phyloP scores from a whole-genome alignment of 2,797 vertebrate species.

The Myotis daubentonii region DNA sequence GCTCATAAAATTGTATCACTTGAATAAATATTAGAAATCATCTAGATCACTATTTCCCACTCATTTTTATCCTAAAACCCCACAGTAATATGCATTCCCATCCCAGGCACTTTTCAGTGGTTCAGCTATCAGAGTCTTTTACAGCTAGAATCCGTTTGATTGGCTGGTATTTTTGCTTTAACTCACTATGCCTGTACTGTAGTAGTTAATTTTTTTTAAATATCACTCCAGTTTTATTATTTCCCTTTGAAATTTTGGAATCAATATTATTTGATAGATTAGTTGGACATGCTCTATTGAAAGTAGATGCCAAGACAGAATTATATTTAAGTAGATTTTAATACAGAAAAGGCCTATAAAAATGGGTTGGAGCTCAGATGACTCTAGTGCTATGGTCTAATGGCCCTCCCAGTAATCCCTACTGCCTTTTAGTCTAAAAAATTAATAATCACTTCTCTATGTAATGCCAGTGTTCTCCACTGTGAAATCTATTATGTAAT shows the following conservation, averaged over 20 bases:
- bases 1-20: not conserved
- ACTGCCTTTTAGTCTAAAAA: not conserved
- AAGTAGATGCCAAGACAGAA: not conserved
- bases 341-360: not conserved
- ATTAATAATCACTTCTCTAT: not conserved
- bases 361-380: not conserved
- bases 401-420: not conserved
- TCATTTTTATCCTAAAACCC: not conserved
- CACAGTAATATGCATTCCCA: not conserved
- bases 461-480: not conserved
- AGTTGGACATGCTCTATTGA: not conserved
- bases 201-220: not conserved
- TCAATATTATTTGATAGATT: not conserved
- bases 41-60: not conserved
- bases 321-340: not conserved
- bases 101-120: not conserved
- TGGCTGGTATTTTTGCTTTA: not conserved
- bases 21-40: not conserved
- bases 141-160: not conserved
- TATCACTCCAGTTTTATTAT: not conserved
- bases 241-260: constrained; percentile 22
- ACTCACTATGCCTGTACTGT: not conserved
- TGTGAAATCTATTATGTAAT: not conserved
- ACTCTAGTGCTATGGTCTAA: not conserved
- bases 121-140: not conserved